phyloP scores from a whole-genome alignment of 2,888 invertebrate genomes.

The Ophion obscuratus region DNA sequence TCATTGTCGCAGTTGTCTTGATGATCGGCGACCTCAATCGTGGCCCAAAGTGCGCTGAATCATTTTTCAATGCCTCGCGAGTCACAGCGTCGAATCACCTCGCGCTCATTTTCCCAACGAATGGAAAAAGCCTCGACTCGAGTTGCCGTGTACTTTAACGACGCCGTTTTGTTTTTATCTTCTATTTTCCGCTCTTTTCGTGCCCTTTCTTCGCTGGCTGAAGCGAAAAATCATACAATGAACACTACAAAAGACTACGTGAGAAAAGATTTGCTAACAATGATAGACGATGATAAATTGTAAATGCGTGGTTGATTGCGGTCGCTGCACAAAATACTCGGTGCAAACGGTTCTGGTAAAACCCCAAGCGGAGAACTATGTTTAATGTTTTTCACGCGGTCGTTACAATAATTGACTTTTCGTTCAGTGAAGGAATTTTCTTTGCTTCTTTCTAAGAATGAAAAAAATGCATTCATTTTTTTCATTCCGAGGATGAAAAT shows the following conservation, averaged over 20 bases:
- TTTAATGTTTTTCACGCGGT: too few species aligned
- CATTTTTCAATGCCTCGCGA: slow-evolving; percentile 24
- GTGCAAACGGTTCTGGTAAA: neutral
- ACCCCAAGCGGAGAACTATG: neutral
- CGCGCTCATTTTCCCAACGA: too few species aligned
- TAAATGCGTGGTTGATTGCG: neutral
- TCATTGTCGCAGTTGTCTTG: neutral
- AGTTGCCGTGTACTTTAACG: too few species aligned
- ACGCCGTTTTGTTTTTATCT: too few species aligned
- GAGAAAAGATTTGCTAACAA: neutral
- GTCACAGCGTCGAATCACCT: neutral
- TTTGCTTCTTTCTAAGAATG: neutral
- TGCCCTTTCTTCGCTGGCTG: too few species aligned
- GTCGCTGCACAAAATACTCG: too few species aligned
- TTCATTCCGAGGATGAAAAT: too few species aligned
- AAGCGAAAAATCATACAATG: too few species aligned
- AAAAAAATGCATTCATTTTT: neutral
- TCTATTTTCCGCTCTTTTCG: too few species aligned
- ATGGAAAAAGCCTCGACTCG: too few species aligned
- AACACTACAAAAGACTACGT: too few species aligned
- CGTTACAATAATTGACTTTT: neutral
- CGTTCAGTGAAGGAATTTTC: neutral
- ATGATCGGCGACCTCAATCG: slow-evolving; percentile 8
- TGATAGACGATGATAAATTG: neutral
- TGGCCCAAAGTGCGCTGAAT: slow-evolving; percentile 5